Evolutionary conservation across 2,113 vertebrate species (phyloP).

Genomic region (Hyaena hyaena): DNA sequence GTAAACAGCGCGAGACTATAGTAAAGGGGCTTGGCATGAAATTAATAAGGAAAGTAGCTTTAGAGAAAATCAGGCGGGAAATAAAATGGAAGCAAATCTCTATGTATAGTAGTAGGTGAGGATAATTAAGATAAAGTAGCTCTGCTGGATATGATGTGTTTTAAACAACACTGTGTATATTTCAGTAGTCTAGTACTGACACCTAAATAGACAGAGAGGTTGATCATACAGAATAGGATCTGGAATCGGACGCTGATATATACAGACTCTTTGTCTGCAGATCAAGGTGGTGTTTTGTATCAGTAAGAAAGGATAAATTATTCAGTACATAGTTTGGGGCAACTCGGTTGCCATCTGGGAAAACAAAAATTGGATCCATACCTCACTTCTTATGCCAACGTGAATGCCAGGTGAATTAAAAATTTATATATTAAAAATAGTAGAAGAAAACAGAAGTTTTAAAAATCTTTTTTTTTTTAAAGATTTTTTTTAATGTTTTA

Average conservation of each 20-base stretch:
- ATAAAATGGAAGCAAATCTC: neutral
- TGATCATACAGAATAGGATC: neutral
- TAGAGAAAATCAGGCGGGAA: neutral
- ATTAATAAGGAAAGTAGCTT: neutral
- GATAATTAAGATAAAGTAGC: neutral
- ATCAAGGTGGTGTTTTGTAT: conserved; percentile 32
- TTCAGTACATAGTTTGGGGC: conserved; percentile 10
- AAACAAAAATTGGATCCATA: conserved; percentile 39
- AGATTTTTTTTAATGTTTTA: no score
- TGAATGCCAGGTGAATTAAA: conserved; percentile 48
- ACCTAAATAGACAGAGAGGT: neutral
- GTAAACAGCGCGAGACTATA: neutral
- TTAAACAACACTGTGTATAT: neutral
- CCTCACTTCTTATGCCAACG: conserved; percentile 7
- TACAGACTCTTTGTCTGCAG: neutral
- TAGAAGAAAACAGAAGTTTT: neutral
- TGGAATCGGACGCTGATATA: neutral
- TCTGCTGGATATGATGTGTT: neutral
- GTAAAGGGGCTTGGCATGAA: neutral
- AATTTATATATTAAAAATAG: conserved; percentile 59
- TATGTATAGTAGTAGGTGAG: neutral
- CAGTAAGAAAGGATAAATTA: conserved; percentile 30
- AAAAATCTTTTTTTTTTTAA: neutral
- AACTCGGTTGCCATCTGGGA: conserved; percentile 40
- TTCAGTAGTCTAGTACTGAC: neutral